A percentile compares a stretch with the other conserved stretches of the same genome.
Evolutionary conservation across 2,113 vertebrate species (phyloP).

Genomic region (Microtus richardsoni): DNA sequence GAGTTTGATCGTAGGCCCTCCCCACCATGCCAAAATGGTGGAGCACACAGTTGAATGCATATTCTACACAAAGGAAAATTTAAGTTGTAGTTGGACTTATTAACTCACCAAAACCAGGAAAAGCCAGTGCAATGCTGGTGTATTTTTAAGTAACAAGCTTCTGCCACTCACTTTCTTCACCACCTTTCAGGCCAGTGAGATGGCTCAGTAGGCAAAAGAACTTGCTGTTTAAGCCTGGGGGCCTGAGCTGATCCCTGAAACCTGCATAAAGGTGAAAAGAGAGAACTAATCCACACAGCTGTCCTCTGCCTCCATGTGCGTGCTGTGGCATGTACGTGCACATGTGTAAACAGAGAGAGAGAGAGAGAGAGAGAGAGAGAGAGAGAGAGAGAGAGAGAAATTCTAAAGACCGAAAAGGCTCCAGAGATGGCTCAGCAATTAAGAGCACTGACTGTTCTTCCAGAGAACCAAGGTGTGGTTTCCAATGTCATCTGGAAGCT

Average conservation of each 20-base stretch:
- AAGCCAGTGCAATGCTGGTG: background rate
- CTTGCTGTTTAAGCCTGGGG: background rate
- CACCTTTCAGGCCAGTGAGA: background rate
- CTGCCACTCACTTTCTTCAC: background rate
- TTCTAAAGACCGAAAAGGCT: background rate
- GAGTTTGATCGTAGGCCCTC: background rate
- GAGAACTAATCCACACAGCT: too few relatives aligned
- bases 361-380: too few relatives aligned
- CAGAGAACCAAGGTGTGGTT: background rate
- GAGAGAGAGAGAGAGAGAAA: too few relatives aligned
- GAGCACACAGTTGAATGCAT: background rate
- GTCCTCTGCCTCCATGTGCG: background rate
- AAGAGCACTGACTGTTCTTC: background rate
- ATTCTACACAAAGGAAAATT: slow-evolving; percentile 4
- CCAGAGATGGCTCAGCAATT: background rate
- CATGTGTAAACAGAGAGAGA: background rate
- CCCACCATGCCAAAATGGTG: background rate
- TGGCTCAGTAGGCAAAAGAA: background rate
- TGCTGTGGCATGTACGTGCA: background rate
- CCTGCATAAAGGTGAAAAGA: background rate
- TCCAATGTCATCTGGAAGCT: background rate
- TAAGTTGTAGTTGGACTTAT: background rate
- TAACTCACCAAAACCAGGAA: background rate
- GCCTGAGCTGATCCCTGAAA: background rate
- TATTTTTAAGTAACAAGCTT: slow-evolving; percentile 31